A percentile compares a stretch with the other conserved stretches of the same genome.
phyloP scores from a whole-genome alignment of 2,113 vertebrate genomes.

The Junco hyemalis region DNA sequence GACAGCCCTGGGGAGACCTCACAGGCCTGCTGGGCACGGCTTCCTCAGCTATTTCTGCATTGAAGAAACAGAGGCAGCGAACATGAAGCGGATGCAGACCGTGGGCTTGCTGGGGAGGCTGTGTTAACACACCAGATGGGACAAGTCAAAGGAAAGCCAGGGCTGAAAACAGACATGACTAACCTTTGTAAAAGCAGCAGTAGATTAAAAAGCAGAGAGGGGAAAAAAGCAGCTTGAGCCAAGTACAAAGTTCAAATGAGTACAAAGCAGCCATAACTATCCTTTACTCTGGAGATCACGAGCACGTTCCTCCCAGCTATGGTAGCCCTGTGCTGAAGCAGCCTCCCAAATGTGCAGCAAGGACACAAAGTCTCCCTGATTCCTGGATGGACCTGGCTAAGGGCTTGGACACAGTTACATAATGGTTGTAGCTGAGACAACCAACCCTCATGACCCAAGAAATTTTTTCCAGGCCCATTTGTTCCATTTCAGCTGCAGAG shows the following conservation, averaged over 20 bases:
- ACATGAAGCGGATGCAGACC: fast-evolving
- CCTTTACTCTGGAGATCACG: not conserved
- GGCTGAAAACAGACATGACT: not conserved
- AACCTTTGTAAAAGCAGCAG: not conserved
- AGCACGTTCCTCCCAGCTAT: fast-evolving
- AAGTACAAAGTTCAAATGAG: not conserved
- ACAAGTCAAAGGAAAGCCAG: not conserved
- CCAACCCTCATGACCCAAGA: not conserved
- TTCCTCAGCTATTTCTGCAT: fast-evolving
- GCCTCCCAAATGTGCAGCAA: not conserved
- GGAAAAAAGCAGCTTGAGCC: not conserved
- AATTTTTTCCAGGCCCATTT: not conserved
- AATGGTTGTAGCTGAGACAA: not conserved
- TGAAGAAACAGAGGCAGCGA: not conserved
- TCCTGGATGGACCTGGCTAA: not conserved
- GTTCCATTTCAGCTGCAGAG: not conserved
- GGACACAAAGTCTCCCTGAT: not conserved
- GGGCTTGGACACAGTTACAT: not conserved
- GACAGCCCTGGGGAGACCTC: not conserved
- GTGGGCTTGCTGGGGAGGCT: not conserved
- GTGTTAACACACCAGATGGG: not conserved
- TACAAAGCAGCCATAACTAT: not conserved
- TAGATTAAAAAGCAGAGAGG: not conserved
- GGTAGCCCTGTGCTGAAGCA: not conserved
- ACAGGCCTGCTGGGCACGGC: not conserved